A percentile compares a stretch with the other conserved stretches of the same genome.
phyloP scores from a whole-genome alignment of 2,113 vertebrate species.

The Anthoscopus minutus region DNA sequence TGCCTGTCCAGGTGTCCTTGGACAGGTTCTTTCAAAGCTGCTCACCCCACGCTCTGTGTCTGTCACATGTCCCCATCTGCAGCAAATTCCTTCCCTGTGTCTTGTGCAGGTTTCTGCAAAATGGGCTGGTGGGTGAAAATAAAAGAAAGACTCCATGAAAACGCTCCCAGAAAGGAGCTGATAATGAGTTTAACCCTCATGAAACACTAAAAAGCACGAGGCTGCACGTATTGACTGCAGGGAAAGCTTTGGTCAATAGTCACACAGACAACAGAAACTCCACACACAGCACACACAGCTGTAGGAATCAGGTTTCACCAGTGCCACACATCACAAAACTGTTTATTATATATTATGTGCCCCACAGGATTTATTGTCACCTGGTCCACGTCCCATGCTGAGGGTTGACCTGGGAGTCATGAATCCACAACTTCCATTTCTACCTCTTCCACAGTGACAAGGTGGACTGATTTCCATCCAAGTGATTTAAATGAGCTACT shows the following conservation, averaged over 20 bases:
- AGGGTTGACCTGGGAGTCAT: neutral
- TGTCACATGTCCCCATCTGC: neutral
- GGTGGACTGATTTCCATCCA: conserved; percentile 39
- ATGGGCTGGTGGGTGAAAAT: neutral
- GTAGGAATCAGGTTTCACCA: neutral
- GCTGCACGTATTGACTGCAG: neutral
- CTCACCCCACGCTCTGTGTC: neutral
- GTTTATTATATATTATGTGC: neutral
- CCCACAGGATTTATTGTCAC: neutral
- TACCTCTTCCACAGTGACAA: conserved; percentile 2
- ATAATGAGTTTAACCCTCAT: neutral
- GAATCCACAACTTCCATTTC: conserved; percentile 12
- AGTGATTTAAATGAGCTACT: conserved; percentile 43
- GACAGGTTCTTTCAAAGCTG: neutral
- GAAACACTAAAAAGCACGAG: fast-evolving
- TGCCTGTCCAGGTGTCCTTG: neutral
- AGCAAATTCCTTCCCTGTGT: fast-evolving
- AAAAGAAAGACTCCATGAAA: neutral
- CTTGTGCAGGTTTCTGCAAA: neutral
- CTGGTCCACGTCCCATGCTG: neutral
- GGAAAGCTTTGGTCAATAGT: neutral
- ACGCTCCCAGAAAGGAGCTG: neutral
- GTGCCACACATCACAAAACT: neutral
- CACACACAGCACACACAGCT: neutral
- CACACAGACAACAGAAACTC: neutral